Evolutionary conservation across 2,113 vertebrate species (phyloP), one percentile per base, ranked within the genome.

Genomic region (Columba livia): DNA sequence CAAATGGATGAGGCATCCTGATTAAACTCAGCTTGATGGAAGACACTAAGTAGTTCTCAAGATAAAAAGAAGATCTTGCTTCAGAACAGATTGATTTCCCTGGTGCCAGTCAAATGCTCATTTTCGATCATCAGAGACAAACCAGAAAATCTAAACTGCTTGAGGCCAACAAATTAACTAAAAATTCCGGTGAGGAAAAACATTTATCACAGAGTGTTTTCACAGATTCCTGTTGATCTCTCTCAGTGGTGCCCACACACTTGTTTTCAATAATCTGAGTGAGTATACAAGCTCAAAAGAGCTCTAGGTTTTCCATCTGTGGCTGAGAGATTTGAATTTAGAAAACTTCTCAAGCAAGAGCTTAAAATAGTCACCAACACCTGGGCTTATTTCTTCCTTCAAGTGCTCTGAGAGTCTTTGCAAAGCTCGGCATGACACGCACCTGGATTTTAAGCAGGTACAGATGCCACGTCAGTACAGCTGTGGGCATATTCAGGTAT

Each of bases 101-200:
- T 15, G 25, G n/a, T 34, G 51, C 24, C 66, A 54, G 5, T 9
- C 26, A 70, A 31, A 56, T 54, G 29, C 29, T 78, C 34, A 19
- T 85, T 86, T 79, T 71, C 26, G 15, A 47, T 61, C 7, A 9
- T 47, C 44, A 19, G 56, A 74, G 28, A 54, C 66, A 70, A 88
- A 80, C 65, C 70, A 80, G 75, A 73, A 85, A 85, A 88, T 50
- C 74, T 72, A 69, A 91, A 91, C 11, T 40, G 48, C 84, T n/a
- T 58, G 60, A 42, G 80, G 80, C 70, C 65, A 78, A 67, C 42
- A 72, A 91, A 91, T 77, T 73, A 77, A 91, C 81, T 85, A 77
- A 72, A 92, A 88, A 93, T 58, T 88, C 70, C 70, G 64, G 74
- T 29, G 70, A 93, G 60, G 70, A 58, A 78, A 88, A 91, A 62